Percentiles rank a stretch among this genome's conserved stretches.
These are phyloP conservation scores for Tortrix viridana DNA, from an alignment of 2,888 invertebrate genomes.

Conservation along the genomic window DNA sequence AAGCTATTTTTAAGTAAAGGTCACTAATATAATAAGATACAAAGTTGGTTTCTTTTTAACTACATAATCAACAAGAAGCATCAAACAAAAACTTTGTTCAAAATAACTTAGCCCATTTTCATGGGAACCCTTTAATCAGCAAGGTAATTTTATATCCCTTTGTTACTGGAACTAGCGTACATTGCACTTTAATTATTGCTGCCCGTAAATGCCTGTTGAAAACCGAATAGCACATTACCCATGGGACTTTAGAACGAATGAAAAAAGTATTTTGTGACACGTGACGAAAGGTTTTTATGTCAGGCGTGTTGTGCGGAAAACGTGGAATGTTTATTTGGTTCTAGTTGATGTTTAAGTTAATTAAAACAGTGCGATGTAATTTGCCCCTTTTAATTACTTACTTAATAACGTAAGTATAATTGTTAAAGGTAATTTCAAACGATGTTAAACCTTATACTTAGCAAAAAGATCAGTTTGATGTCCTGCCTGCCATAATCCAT, in stretches of 20 bases:
- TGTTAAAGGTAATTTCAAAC: not conserved
- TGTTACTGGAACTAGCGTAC: slow-evolving; percentile 49
- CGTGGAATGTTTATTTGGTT: slow-evolving; percentile 8
- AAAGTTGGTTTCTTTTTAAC: no score
- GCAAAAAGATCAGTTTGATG: no score
- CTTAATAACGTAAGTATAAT: not conserved
- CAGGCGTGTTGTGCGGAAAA: slow-evolving; percentile 8
- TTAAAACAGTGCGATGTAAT: slow-evolving; percentile 9
- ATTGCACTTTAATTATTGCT: slow-evolving; percentile 47
- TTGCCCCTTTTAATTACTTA: slow-evolving; percentile 11
- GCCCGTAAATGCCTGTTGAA: not conserved
- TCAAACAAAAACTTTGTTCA: slow-evolving; percentile 2
- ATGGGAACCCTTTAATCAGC: slow-evolving; percentile 46
- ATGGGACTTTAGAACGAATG: slow-evolving; percentile 26
- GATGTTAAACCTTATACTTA: not conserved
- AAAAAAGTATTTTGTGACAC: slow-evolving; percentile 27
- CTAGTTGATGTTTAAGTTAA: slow-evolving; percentile 11
- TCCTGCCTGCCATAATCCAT: no score
- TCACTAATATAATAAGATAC: no score
- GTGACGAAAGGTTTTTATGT: slow-evolving; percentile 2
- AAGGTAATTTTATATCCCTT: slow-evolving; percentile 47
- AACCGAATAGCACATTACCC: slow-evolving; percentile 25
- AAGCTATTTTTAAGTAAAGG: no score
- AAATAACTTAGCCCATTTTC: slow-evolving; percentile 21
- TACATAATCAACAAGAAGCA: not conserved